These are phyloP conservation scores for Wiebesia pumilae DNA, from an alignment of 1,140 invertebrate species.

Conservation along the genomic window DNA sequence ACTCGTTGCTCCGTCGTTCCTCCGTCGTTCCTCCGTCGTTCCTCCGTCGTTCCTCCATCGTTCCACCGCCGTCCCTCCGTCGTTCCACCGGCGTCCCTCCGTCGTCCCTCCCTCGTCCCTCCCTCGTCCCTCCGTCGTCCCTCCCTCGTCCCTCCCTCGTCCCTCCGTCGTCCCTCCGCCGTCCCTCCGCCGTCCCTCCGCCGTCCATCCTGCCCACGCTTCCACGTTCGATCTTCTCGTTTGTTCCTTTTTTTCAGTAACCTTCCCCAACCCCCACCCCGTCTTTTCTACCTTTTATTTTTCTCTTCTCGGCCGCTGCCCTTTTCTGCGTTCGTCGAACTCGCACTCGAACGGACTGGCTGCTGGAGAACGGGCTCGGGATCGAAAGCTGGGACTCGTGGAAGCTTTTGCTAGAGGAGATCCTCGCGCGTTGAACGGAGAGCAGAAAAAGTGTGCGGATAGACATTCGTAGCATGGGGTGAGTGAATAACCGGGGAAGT, in stretches of 20 bases:
- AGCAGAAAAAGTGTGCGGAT: background rate
- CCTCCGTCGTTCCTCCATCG: constrained; percentile 57
- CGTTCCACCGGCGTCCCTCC: constrained; percentile 61
- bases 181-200: constrained; percentile 71
- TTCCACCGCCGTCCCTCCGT: constrained; percentile 64
- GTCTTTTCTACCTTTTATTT: background rate
- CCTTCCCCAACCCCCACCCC: background rate
- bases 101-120: constrained; percentile 71
- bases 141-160: constrained; percentile 71
- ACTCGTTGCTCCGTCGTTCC: constrained; percentile 65
- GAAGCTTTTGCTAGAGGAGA: background rate
- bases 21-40: constrained; percentile 63
- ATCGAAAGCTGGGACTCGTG: background rate
- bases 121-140: constrained; percentile 59
- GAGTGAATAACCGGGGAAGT: constrained; percentile 25
- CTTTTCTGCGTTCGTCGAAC: constrained; percentile 1
- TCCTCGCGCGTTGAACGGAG: background rate
- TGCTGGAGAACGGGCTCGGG: background rate
- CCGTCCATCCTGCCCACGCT: constrained; percentile 56
- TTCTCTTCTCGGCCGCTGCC: background rate
- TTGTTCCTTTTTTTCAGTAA: constrained; percentile 16
- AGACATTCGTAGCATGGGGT: constrained; percentile 17
- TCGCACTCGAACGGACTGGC: background rate
- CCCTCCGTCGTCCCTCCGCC: constrained; percentile 59
- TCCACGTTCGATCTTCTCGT: background rate